A percentile compares a stretch with the other conserved stretches of the same genome.
phyloP scores from a whole-genome alignment of 1,140 invertebrate genomes.

The Drosophila tropicalis region DNA sequence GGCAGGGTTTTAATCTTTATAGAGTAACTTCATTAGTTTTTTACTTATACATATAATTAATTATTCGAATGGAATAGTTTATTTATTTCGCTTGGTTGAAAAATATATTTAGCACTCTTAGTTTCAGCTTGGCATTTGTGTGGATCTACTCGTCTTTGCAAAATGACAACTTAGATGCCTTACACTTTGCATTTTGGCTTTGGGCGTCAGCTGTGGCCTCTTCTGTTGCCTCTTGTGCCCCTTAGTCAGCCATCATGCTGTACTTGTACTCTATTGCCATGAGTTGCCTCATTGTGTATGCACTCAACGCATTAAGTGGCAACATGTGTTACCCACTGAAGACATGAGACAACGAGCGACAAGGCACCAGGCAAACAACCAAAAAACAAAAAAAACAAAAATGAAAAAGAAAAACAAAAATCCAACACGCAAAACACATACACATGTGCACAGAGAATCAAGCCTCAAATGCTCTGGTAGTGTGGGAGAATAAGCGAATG shows the following conservation, averaged over 20 bases:
- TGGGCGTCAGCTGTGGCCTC: slow-evolving; percentile 43
- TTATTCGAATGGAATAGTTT: too few species aligned
- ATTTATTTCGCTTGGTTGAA: too few species aligned
- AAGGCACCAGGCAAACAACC: slow-evolving; percentile 7
- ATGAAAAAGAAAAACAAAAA: neutral
- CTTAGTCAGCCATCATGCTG: slow-evolving; percentile 5
- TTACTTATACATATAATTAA: too few species aligned
- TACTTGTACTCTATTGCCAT: slow-evolving; percentile 24
- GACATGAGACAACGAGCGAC: slow-evolving; percentile 32
- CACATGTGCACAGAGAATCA: neutral
- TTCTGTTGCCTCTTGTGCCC: slow-evolving; percentile 40
- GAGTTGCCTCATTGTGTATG: slow-evolving; percentile 70
- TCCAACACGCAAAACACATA: too few species aligned
- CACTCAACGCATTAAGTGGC: slow-evolving; percentile 74
- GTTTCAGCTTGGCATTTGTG: neutral
- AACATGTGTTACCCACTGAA: slow-evolving; percentile 65
- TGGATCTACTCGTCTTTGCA: slow-evolving; percentile 15
- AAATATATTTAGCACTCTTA: neutral
- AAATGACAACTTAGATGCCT: slow-evolving; percentile 38
- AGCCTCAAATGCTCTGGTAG: neutral
- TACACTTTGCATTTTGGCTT: slow-evolving; percentile 45
- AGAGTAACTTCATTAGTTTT: too few species aligned
- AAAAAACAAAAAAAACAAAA: slow-evolving; percentile 14
- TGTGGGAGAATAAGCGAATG: slow-evolving; percentile 16
- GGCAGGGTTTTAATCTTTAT: too few species aligned